Evolutionary conservation across 2,797 vertebrate species (phyloP).

Genomic region (Semaprochilodus insignis): DNA sequence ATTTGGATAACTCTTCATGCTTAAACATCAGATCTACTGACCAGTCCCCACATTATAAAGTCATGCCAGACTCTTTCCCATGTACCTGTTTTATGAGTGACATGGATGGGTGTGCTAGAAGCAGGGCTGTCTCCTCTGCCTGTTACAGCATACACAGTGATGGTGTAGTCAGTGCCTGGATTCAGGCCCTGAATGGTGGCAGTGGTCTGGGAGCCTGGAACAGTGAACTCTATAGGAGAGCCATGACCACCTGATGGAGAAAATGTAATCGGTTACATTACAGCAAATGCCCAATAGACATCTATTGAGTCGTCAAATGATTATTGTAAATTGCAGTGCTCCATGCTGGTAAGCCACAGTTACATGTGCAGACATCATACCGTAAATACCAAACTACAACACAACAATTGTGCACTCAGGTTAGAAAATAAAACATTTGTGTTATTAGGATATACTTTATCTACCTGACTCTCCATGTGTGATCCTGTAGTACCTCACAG

Average conservation of each 20-base stretch:
- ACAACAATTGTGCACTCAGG: neutral
- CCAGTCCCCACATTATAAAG: neutral
- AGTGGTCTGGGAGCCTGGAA: constrained; percentile 88
- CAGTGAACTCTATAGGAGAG: constrained; percentile 89
- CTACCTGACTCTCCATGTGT: constrained; percentile 91
- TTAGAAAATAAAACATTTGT: neutral
- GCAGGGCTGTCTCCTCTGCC: constrained; percentile 97
- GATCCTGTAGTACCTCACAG: constrained; percentile 95
- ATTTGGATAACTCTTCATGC: no score
- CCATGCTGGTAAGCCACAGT: neutral
- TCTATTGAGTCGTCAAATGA: neutral
- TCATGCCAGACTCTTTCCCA: neutral
- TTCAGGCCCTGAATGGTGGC: constrained; percentile 87
- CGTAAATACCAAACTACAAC: neutral
- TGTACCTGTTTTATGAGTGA: constrained; percentile 89
- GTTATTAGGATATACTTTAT: neutral
- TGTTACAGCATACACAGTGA: constrained; percentile 94
- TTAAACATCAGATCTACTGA: neutral
- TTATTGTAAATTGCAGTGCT: neutral
- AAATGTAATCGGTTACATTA: neutral
- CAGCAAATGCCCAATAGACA: neutral
- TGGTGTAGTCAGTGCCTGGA: constrained; percentile 90
- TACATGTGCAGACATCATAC: neutral
- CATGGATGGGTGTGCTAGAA: constrained; percentile 92
- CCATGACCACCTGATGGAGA: constrained; percentile 82